Percentiles rank a stretch among this genome's conserved stretches.
phyloP scores from a whole-genome alignment of 2,113 vertebrate species.

The Ctenodactylus gundi region DNA sequence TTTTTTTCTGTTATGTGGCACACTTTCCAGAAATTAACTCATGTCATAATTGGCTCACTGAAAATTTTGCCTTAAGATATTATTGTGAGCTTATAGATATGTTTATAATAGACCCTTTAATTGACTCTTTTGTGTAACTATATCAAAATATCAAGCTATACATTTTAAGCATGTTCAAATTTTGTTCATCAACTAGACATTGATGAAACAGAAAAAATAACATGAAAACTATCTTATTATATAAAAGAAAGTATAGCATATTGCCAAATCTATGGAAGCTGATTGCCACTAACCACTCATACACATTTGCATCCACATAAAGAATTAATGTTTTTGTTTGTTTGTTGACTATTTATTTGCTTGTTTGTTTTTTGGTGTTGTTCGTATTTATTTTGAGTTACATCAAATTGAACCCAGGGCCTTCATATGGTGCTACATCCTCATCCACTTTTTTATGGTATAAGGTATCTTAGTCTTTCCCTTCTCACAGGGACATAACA shows the following conservation, averaged over 20 bases:
- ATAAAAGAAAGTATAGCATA: neutral
- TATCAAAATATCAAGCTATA: neutral
- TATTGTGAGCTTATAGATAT: neutral
- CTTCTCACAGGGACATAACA: too few species aligned
- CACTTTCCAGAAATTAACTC: neutral
- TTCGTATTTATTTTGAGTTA: too few species aligned
- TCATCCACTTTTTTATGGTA: too few species aligned
- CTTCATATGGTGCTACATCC: too few species aligned
- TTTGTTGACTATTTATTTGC: neutral
- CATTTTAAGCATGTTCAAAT: neutral
- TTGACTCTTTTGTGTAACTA: too few species aligned
- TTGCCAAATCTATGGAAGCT: neutral
- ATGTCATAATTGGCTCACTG: neutral
- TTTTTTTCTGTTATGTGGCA: neutral
- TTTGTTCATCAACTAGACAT: neutral
- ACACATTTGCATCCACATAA: neutral
- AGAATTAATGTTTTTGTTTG: neutral
- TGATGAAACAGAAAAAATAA: neutral
- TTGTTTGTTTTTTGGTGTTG: neutral
- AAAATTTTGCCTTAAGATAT: neutral
- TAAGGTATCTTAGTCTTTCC: too few species aligned
- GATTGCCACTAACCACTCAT: neutral
- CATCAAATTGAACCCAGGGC: too few species aligned
- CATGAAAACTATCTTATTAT: neutral
- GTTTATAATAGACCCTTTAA: too few species aligned